Percentiles rank a stretch among this genome's conserved stretches.
Evolutionary conservation across 92 coral and sea anemone genomes (phyloP).

Genomic region (Isaurus tuberculatus): DNA sequence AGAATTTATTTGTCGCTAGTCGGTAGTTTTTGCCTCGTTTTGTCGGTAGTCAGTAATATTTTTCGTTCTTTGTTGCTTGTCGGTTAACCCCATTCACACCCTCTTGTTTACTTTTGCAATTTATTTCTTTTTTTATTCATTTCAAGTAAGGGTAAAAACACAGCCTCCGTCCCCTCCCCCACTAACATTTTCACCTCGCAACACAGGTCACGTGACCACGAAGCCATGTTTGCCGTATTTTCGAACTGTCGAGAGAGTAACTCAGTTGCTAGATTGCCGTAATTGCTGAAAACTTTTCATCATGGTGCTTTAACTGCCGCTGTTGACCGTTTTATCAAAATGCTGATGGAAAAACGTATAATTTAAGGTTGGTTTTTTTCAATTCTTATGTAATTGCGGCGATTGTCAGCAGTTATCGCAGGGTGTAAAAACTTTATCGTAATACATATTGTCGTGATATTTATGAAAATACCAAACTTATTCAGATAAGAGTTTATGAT

Average conservation of each 20-base stretch:
- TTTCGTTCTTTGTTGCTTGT: no score
- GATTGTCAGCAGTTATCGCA: background rate
- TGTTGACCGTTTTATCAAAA: background rate
- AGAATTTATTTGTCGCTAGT: no score
- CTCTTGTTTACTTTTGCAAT: no score
- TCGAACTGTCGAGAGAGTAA: slow-evolving; percentile 19
- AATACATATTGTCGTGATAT: background rate
- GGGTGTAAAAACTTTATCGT: slow-evolving; percentile 3
- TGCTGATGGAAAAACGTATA: background rate
- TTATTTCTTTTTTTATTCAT: no score
- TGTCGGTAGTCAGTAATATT: no score
- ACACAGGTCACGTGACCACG: slow-evolving; percentile 27
- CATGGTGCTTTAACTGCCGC: background rate
- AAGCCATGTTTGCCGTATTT: slow-evolving; percentile 42
- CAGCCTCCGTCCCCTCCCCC: slow-evolving; percentile 23
- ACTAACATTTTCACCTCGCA: background rate
- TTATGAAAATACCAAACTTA: background rate
- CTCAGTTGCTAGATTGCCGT: background rate
- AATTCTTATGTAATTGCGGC: slow-evolving; percentile 3
- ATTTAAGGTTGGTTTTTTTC: slow-evolving; percentile 16
- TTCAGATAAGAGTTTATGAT: background rate
- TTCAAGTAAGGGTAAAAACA: no score
- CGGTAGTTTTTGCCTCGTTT: no score
- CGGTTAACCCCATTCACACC: no score
- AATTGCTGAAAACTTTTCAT: background rate